Percentiles rank a stretch among this genome's conserved stretches.
phyloP scores from a whole-genome alignment of 1,140 invertebrate species.

The Galleria mellonella region DNA sequence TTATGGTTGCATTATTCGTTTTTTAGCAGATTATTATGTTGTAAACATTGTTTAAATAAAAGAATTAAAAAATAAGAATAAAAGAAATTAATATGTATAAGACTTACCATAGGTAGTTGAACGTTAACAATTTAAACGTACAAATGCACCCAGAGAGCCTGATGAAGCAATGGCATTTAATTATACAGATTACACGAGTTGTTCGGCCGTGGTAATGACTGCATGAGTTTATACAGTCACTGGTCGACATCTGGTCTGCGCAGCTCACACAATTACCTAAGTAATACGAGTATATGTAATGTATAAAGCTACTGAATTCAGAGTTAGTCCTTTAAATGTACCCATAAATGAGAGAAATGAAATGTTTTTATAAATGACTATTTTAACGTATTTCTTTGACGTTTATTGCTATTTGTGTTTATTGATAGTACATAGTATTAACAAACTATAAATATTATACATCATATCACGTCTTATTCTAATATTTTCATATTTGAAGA shows the following conservation, averaged over 20 bases:
- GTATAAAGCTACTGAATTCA: slow-evolving; percentile 48
- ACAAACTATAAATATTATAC: too few species aligned
- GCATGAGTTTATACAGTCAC: slow-evolving; percentile 13
- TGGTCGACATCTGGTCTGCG: slow-evolving; percentile 45
- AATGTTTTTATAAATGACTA: slow-evolving; percentile 8
- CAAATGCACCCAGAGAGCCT: slow-evolving; percentile 6
- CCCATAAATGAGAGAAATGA: slow-evolving; percentile 20
- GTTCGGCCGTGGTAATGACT: slow-evolving; percentile 23
- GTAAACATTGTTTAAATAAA: neutral
- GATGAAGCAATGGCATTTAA: slow-evolving; percentile 28
- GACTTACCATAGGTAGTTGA: too few species aligned
- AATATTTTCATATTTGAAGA: too few species aligned
- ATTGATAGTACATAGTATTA: too few species aligned
- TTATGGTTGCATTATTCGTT: neutral
- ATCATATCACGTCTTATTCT: too few species aligned
- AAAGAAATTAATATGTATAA: too few species aligned
- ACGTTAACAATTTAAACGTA: neutral
- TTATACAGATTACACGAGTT: slow-evolving; percentile 39
- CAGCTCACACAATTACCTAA: slow-evolving; percentile 28
- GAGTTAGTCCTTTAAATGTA: slow-evolving; percentile 24
- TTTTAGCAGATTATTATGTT: neutral
- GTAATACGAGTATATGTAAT: slow-evolving; percentile 34
- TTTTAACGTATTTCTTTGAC: too few species aligned
- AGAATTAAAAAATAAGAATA: neutral
- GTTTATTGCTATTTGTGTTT: too few species aligned